These are phyloP conservation scores for Baryphthengus martii DNA, from an alignment of 2,113 vertebrate species.

Conservation along the genomic window DNA sequence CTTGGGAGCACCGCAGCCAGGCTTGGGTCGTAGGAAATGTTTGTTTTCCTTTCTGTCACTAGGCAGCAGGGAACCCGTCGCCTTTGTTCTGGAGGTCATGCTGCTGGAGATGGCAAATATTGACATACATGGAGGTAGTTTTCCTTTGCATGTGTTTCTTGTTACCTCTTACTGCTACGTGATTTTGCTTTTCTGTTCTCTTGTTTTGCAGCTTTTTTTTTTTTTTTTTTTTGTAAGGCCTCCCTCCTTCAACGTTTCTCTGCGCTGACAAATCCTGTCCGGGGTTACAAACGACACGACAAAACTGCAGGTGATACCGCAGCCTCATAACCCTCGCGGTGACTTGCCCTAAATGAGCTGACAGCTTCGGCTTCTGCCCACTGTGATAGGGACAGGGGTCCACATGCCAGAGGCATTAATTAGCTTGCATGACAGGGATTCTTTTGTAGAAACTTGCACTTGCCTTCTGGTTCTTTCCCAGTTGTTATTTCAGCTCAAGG, in stretches of 20 bases:
- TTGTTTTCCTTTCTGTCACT: conserved; percentile 66
- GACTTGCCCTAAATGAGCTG: neutral
- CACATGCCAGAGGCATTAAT: neutral
- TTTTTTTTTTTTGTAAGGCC: neutral
- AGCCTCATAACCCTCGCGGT: neutral
- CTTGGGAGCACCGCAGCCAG: neutral
- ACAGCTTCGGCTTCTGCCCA: neutral
- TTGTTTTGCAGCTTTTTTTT: neutral
- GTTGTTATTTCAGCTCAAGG: neutral
- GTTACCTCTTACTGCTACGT: conserved; percentile 23
- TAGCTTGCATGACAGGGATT: neutral
- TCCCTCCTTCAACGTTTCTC: neutral
- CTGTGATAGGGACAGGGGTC: neutral
- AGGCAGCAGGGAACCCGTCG: conserved; percentile 48
- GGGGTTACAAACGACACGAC: neutral
- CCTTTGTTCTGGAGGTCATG: conserved; percentile 62
- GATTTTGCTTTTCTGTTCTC: conserved; percentile 10
- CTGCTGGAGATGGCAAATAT: conserved; percentile 57
- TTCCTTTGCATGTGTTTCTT: conserved; percentile 60
- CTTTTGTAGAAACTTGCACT: neutral
- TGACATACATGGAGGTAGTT: conserved; percentile 56
- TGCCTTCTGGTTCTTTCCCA: neutral
- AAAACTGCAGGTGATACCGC: neutral
- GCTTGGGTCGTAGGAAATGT: conserved; percentile 42
- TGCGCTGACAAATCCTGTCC: neutral